A percentile compares a stretch with the other conserved stretches of the same genome.
These are phyloP conservation scores for Crepidodera aurea DNA, from an alignment of 2,888 invertebrate genomes.

Conservation along the genomic window DNA sequence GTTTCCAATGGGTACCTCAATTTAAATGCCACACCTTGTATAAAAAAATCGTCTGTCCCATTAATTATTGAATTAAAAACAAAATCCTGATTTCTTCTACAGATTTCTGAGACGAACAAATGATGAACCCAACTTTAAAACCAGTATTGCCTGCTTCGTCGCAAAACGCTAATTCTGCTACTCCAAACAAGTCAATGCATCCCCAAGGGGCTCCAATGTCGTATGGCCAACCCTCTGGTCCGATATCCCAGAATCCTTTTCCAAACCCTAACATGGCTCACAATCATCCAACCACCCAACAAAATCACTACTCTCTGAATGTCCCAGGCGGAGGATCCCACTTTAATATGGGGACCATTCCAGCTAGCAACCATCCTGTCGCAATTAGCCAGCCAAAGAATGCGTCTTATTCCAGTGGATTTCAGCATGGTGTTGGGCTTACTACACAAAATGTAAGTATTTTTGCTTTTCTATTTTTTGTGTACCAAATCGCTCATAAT, in stretches of 20 bases:
- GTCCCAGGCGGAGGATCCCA: conserved; percentile 52
- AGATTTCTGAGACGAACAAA: conserved; percentile 38
- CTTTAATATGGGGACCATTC: conserved; percentile 49
- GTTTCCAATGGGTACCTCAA: too few relatives aligned
- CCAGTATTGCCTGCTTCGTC: conserved; percentile 66
- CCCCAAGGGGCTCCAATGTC: conserved; percentile 52
- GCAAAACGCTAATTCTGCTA: conserved; percentile 55
- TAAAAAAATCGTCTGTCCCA: too few relatives aligned
- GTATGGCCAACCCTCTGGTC: conserved; percentile 52
- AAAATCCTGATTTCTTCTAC: too few relatives aligned
- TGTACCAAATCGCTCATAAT: too few relatives aligned
- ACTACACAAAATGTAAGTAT: conserved; percentile 48
- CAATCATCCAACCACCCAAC: conserved; percentile 47
- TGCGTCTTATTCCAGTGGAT: conserved; percentile 50
- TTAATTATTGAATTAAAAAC: too few relatives aligned
- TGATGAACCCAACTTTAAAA: conserved; percentile 71
- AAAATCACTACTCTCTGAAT: conserved; percentile 54
- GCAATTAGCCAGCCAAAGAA: conserved; percentile 52
- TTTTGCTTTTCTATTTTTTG: neutral
- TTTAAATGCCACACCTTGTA: too few relatives aligned
- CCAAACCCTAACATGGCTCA: conserved; percentile 49
- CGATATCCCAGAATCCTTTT: conserved; percentile 51
- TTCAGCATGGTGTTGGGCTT: conserved; percentile 53
- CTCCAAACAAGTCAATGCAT: conserved; percentile 56
- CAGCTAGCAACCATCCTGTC: conserved; percentile 55